Conservation (phyloP, 2,888 invertebrate genomes). For the Blomia tropicalis region DNA sequence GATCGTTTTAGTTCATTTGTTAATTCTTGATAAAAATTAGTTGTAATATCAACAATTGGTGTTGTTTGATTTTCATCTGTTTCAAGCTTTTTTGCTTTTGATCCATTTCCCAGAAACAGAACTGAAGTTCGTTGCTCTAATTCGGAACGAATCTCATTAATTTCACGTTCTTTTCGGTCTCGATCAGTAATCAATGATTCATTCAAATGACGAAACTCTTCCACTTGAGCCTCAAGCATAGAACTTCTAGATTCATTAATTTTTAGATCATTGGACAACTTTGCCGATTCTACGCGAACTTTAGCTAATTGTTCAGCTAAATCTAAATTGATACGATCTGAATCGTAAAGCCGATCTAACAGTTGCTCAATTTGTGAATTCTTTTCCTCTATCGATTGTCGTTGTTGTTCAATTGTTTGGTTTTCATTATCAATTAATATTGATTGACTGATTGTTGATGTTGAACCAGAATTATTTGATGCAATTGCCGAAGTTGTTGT, state of each 20-base stretch:
- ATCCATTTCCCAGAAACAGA: neutral
- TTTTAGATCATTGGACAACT: constrained; percentile 7
- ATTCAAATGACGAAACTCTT: constrained; percentile 19
- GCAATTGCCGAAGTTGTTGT: neutral
- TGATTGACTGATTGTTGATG: neutral
- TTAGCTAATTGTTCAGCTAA: constrained; percentile 20
- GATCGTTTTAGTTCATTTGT: neutral
- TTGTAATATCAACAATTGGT: neutral
- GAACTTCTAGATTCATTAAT: constrained; percentile 12
- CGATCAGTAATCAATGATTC: constrained; percentile 17
- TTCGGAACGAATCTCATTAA: neutral
- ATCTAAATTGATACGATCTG: constrained; percentile 21
- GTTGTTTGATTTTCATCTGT: neutral
- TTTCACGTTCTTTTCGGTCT: neutral
- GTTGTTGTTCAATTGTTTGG: neutral
- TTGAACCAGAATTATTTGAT: neutral
- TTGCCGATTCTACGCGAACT: constrained; percentile 16
- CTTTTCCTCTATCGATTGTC: constrained; percentile 15
- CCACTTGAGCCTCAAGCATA: constrained; percentile 15
- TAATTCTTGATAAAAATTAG: constrained; percentile 3
- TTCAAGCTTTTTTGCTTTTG: neutral
- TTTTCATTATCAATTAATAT: neutral
- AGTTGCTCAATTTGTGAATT: constrained; percentile 24
- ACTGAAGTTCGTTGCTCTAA: neutral
- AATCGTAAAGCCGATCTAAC: constrained; percentile 20